phyloP scores from a whole-genome alignment of 2,797 vertebrate species.

The Petrocephalus sullivani region DNA sequence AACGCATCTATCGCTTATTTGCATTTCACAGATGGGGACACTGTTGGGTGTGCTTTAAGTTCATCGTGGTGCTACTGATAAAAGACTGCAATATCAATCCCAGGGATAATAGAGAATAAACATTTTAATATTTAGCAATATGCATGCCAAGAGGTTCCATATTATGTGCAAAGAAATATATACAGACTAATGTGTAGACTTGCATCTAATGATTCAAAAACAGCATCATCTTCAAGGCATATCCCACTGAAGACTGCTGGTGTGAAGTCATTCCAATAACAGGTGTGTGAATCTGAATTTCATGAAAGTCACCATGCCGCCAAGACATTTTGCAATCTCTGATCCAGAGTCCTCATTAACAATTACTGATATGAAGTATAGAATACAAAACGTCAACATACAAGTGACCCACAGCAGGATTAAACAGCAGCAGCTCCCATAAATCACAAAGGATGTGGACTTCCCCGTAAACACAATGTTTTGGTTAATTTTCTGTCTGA shows the following conservation, averaged over 20 bases:
- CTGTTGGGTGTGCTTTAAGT: not conserved
- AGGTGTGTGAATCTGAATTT: not conserved
- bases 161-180: not conserved
- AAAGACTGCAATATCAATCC: slow-evolving; percentile 10
- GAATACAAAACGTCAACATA: not conserved
- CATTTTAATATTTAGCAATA: slow-evolving; percentile 18
- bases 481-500: slow-evolving; percentile 6
- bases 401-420: not conserved
- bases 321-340: not conserved
- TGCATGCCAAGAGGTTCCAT: not conserved
- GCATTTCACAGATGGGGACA: not conserved
- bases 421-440: not conserved
- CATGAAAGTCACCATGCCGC: not conserved
- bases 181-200: not conserved
- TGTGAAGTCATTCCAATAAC: slow-evolving; percentile 9
- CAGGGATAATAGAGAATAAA: slow-evolving; percentile 18
- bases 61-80: slow-evolving; percentile 9
- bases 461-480: not conserved
- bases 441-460: not conserved
- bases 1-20: not conserved
- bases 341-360: not conserved
- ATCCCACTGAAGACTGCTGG: not conserved
- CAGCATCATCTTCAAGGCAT: not conserved
- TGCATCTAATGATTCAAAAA: not conserved
- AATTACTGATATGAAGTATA: not conserved